Percentiles rank a stretch among this genome's conserved stretches.
phyloP scores from a whole-genome alignment of 2,113 vertebrate genomes.

The Aspidoscelis tigris region DNA sequence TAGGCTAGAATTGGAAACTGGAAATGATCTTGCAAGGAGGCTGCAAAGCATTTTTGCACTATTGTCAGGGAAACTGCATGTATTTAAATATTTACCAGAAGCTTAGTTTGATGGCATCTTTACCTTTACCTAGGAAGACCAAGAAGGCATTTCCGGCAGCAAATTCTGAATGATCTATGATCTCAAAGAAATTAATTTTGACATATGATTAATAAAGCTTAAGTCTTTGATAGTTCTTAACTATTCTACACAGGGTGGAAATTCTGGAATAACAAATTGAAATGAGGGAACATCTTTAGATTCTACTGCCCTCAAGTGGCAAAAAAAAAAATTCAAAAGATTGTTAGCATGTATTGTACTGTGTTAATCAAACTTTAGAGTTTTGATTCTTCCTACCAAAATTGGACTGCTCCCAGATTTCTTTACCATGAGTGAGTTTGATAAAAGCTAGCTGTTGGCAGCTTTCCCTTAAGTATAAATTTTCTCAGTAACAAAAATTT shows the following conservation, averaged over 20 bases:
- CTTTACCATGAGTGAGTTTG: neutral
- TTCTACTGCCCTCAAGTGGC: slow-evolving; percentile 49
- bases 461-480: neutral
- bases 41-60: no score
- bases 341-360: neutral
- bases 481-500: no score
- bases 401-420: neutral
- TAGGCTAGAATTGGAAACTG: no score
- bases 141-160: neutral
- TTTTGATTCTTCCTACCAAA: neutral
- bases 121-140: neutral
- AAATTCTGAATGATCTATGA: slow-evolving; percentile 15
- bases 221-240: neutral
- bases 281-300: neutral
- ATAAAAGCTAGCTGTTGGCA: neutral
- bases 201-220: neutral
- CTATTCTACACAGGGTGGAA: neutral
- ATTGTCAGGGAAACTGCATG: no score
- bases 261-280: neutral
- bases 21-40: no score
- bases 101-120: no score
- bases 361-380: neutral
- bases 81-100: no score
- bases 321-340: neutral
- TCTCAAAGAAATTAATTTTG: neutral